phyloP scores from a whole-genome alignment of 2,888 invertebrate genomes.

The Prionchulus punctatus region DNA sequence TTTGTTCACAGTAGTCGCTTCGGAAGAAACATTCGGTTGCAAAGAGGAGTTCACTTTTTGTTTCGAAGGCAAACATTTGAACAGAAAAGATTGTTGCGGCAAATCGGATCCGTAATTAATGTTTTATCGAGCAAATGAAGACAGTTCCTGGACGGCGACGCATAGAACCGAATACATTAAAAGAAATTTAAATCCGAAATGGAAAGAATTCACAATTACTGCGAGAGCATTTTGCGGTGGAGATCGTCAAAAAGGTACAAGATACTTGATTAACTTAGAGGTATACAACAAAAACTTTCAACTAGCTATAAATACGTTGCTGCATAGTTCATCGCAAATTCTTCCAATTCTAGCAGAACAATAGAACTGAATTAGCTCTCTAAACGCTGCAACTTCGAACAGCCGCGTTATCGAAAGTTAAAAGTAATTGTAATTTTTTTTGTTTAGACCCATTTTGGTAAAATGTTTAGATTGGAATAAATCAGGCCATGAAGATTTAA shows the following conservation, averaged over 20 bases:
- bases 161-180: constrained; percentile 40
- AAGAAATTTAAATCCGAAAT: constrained; percentile 42
- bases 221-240: constrained; percentile 41
- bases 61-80: constrained; percentile 14
- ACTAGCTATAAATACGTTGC: no score
- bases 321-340: no score
- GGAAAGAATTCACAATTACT: constrained; percentile 39
- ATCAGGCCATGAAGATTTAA: constrained; percentile 12
- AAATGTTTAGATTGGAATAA: constrained; percentile 13
- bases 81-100: constrained; percentile 24
- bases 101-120: constrained; percentile 26
- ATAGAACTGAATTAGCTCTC: no score
- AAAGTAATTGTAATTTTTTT: no score
- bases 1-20: constrained; percentile 9
- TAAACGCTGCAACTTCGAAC: no score
- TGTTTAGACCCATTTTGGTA: constrained; percentile 9
- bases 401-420: no score
- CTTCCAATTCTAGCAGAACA: no score
- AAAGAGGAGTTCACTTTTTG: constrained; percentile 11
- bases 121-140: constrained; percentile 20
- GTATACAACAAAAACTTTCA: no score
- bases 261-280: no score
- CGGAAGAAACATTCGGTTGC: constrained; percentile 13
- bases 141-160: constrained; percentile 19
- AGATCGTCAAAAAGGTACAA: no score